Percentiles rank a stretch among this genome's conserved stretches.
Conservation (phyloP, 2,113 vertebrate species). For the Crypturellus undulatus region DNA sequence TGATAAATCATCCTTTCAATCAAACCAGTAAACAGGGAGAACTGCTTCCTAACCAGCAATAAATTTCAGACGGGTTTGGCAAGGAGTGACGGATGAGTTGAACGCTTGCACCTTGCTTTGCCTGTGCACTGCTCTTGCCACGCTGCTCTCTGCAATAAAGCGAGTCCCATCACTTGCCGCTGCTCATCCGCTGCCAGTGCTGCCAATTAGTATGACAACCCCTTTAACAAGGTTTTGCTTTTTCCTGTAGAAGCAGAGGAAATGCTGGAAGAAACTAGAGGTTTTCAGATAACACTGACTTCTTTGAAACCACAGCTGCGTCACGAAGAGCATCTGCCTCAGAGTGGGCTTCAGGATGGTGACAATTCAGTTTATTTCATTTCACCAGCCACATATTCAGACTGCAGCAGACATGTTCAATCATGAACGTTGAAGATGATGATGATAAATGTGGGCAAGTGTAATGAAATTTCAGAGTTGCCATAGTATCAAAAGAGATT, state of each 20-base stretch:
- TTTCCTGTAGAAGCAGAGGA: neutral
- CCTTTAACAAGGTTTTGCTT: neutral
- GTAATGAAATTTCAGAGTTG: neutral
- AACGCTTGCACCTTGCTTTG: neutral
- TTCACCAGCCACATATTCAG: neutral
- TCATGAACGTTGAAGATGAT: neutral
- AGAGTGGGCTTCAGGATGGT: neutral
- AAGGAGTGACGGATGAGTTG: conserved; percentile 25
- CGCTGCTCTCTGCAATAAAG: neutral
- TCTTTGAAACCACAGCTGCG: neutral
- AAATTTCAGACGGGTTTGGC: conserved; percentile 41
- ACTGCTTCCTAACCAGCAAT: conserved; percentile 37
- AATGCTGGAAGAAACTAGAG: neutral
- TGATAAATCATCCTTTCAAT: conserved; percentile 51
- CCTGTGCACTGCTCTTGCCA: neutral
- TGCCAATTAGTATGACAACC: neutral
- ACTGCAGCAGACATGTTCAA: neutral
- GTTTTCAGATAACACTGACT: neutral
- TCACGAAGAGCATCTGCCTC: neutral
- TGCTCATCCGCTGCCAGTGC: accelerated
- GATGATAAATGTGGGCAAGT: neutral
- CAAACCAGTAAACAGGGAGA: conserved; percentile 58
- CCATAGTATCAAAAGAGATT: neutral
- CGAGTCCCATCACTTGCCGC: neutral
- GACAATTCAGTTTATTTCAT: neutral